Evolutionary conservation across 2,888 invertebrate genomes (phyloP).

Genomic region (Erebia ligea): DNA sequence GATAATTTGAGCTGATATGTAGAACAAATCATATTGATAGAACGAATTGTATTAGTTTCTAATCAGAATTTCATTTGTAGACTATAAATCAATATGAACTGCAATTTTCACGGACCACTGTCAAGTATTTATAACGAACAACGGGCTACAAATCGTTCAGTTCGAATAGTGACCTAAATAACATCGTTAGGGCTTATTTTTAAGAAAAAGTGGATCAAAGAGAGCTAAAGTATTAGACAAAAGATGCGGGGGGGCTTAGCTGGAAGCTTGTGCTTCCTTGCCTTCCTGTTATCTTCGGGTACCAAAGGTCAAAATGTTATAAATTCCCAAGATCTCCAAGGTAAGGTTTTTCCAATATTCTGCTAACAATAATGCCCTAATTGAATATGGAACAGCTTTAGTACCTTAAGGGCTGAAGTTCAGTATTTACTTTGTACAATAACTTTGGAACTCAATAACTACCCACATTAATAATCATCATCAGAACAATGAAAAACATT

Average conservation of each 20-base stretch:
- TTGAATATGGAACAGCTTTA: neutral
- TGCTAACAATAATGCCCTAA: neutral
- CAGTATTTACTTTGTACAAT: too few species aligned
- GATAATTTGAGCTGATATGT: slow-evolving; percentile 39
- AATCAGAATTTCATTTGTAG: slow-evolving; percentile 45
- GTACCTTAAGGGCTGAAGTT: neutral
- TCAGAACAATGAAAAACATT: too few species aligned
- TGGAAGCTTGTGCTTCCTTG: slow-evolving; percentile 50
- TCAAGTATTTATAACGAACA: slow-evolving; percentile 43
- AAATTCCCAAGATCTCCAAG: slow-evolving; percentile 38
- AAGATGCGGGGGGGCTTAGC: slow-evolving; percentile 48
- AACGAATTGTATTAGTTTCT: slow-evolving; percentile 46
- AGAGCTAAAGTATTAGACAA: slow-evolving; percentile 9
- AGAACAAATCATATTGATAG: slow-evolving; percentile 43
- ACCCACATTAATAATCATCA: too few species aligned
- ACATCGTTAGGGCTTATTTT: slow-evolving; percentile 28
- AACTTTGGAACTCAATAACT: too few species aligned
- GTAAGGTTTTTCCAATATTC: slow-evolving; percentile 30
- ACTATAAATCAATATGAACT: slow-evolving; percentile 48
- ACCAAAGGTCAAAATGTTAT: slow-evolving; percentile 38
- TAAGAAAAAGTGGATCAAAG: slow-evolving; percentile 37
- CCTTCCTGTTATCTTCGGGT: slow-evolving; percentile 48
- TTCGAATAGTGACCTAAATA: slow-evolving; percentile 37
- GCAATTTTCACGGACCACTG: slow-evolving; percentile 45
- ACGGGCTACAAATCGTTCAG: slow-evolving; percentile 35